Conservation (phyloP, 2,113 vertebrate species). For the Seriola quinqueradiata region DNA sequence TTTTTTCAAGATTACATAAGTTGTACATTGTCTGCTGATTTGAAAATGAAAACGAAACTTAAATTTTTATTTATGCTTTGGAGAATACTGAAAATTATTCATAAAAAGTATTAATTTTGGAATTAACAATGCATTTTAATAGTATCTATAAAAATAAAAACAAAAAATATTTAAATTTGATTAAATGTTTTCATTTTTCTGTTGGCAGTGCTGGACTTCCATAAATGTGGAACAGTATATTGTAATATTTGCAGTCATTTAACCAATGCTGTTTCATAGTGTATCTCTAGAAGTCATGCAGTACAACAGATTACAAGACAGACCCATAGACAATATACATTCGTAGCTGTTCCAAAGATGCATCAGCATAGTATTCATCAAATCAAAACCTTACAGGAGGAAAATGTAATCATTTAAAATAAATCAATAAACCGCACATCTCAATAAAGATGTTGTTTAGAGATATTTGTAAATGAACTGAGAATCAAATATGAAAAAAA, state of each 20-base stretch:
- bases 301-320: constrained; percentile 38
- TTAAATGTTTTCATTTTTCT: background rate
- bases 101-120: background rate
- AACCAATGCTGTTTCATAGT: constrained; percentile 12
- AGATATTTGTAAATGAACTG: constrained; percentile 16
- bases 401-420: constrained; percentile 12
- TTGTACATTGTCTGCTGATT: background rate
- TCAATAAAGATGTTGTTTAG: constrained; percentile 14
- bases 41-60: background rate
- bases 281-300: constrained; percentile 58
- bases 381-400: constrained; percentile 16
- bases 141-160: background rate
- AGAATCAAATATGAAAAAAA: background rate
- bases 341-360: constrained; percentile 26
- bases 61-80: background rate
- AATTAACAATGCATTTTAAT: background rate
- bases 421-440: background rate
- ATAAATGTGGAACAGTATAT: background rate
- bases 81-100: background rate
- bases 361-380: constrained; percentile 28
- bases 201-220: constrained; percentile 26
- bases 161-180: background rate
- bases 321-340: constrained; percentile 21
- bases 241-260: constrained; percentile 7
- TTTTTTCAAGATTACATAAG: background rate